Percentiles rank a stretch among this genome's conserved stretches.
phyloP scores from a whole-genome alignment of 1,140 invertebrate species.

The Druon quercuslanigerum region DNA sequence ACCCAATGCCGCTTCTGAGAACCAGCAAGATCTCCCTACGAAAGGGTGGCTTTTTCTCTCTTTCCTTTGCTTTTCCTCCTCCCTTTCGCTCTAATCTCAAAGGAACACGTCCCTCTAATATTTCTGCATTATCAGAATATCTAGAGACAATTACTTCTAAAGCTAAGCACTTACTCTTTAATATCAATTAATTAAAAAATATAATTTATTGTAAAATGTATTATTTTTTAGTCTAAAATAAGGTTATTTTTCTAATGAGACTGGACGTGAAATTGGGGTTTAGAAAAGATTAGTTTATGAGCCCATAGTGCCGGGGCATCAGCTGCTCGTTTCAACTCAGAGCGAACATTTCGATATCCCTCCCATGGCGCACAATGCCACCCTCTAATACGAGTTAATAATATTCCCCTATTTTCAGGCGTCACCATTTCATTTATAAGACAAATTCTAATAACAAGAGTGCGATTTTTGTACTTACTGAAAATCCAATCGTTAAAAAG shows the following conservation, averaged over 20 bases:
- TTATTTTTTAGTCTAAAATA: not conserved
- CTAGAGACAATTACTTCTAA: not conserved
- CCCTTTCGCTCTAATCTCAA: slow-evolving; percentile 37
- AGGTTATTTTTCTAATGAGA: not conserved
- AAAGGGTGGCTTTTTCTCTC: slow-evolving; percentile 49
- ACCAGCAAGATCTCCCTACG: slow-evolving; percentile 57
- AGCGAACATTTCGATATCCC: slow-evolving; percentile 36
- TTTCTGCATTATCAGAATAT: not conserved
- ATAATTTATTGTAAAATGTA: not conserved
- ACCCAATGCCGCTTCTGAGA: slow-evolving; percentile 64
- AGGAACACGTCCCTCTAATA: slow-evolving; percentile 33
- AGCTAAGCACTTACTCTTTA: slow-evolving; percentile 17
- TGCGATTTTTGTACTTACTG: not conserved
- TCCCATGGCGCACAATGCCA: slow-evolving; percentile 39
- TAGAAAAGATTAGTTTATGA: slow-evolving; percentile 63
- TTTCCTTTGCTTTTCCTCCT: slow-evolving; percentile 44
- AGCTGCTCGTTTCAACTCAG: slow-evolving; percentile 57
- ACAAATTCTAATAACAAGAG: slow-evolving; percentile 33
- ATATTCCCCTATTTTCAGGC: slow-evolving; percentile 67
- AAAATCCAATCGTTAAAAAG: not conserved
- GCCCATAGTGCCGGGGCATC: slow-evolving; percentile 51
- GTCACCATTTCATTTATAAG: slow-evolving; percentile 67
- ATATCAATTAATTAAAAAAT: slow-evolving; percentile 7
- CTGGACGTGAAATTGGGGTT: slow-evolving; percentile 42
- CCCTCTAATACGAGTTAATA: slow-evolving; percentile 69